phyloP scores from a whole-genome alignment of 2,113 vertebrate genomes.

The Herpailurus yagouaroundi region DNA sequence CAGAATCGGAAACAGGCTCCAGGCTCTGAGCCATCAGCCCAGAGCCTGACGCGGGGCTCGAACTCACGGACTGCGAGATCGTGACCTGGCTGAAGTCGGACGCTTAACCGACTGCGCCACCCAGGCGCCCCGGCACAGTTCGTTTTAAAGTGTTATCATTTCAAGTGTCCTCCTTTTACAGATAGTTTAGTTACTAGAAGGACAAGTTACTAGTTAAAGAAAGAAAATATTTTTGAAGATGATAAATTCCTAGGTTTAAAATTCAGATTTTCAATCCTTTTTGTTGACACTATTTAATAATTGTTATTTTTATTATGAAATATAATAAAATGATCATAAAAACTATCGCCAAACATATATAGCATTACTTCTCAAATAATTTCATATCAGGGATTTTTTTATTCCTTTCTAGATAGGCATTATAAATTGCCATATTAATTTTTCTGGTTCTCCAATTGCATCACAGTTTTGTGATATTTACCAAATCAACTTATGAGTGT shows the following conservation, averaged over 20 bases:
- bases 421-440: slow-evolving; percentile 40
- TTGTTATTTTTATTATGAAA: slow-evolving; percentile 50
- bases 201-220: not conserved
- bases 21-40: too few relatives aligned
- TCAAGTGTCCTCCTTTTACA: slow-evolving; percentile 6
- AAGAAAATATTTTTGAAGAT: slow-evolving; percentile 55
- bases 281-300: slow-evolving; percentile 34
- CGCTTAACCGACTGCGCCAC: too few relatives aligned
- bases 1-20: too few relatives aligned
- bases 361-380: slow-evolving; percentile 36
- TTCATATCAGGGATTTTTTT: slow-evolving; percentile 33
- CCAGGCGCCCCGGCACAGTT: too few relatives aligned
- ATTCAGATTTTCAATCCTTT: slow-evolving; percentile 30
- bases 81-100: too few relatives aligned
- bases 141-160: slow-evolving; percentile 36
- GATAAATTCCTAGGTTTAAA: slow-evolving; percentile 25
- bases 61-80: too few relatives aligned
- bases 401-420: not conserved
- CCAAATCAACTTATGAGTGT: slow-evolving; percentile 34
- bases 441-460: slow-evolving; percentile 18
- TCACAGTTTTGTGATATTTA: slow-evolving; percentile 54
- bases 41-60: too few relatives aligned
- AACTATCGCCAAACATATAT: not conserved
- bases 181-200: slow-evolving; percentile 11
- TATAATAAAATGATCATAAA: not conserved